Evolutionary conservation across 2,797 vertebrate species (phyloP).

Genomic region (Sebastes diploproa): DNA sequence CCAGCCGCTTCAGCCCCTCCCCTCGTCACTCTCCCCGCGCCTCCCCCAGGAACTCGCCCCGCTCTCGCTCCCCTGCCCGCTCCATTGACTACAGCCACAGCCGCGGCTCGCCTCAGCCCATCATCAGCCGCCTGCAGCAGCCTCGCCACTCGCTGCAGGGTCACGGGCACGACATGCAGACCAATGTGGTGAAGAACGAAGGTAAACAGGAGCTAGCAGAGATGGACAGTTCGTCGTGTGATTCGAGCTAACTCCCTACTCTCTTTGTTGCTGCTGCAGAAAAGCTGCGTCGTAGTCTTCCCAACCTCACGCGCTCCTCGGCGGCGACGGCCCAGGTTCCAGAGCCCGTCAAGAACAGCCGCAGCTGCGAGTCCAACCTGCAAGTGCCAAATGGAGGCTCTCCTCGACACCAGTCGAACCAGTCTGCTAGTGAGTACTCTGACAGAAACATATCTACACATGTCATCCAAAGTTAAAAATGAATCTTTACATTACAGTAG

Average conservation of each 20-base stretch:
- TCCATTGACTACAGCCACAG: slow-evolving; percentile 89
- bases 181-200: slow-evolving; percentile 94
- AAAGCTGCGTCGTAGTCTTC: slow-evolving; percentile 97
- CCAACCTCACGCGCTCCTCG: slow-evolving; percentile 91
- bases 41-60: slow-evolving; percentile 95
- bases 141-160: slow-evolving; percentile 96
- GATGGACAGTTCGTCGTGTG: too few species aligned
- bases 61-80: slow-evolving; percentile 95
- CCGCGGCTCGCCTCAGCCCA: slow-evolving; percentile 92
- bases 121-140: slow-evolving; percentile 95
- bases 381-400: slow-evolving; percentile 97
- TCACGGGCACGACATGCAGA: slow-evolving; percentile 89
- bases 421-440: slow-evolving; percentile 92
- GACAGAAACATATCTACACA: neutral
- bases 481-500: neutral
- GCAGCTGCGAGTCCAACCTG: slow-evolving; percentile 95
- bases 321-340: slow-evolving; percentile 68
- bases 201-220: slow-evolving; percentile 76
- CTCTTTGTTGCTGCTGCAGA: slow-evolving; percentile 76
- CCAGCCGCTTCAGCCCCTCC: slow-evolving; percentile 93
- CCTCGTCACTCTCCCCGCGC: slow-evolving; percentile 94
- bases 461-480: neutral
- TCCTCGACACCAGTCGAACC: slow-evolving; percentile 90
- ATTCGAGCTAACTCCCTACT: neutral
- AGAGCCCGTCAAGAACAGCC: slow-evolving; percentile 96